Conservation (phyloP, 2,888 invertebrate species). For the Metopia argyrocephala region DNA sequence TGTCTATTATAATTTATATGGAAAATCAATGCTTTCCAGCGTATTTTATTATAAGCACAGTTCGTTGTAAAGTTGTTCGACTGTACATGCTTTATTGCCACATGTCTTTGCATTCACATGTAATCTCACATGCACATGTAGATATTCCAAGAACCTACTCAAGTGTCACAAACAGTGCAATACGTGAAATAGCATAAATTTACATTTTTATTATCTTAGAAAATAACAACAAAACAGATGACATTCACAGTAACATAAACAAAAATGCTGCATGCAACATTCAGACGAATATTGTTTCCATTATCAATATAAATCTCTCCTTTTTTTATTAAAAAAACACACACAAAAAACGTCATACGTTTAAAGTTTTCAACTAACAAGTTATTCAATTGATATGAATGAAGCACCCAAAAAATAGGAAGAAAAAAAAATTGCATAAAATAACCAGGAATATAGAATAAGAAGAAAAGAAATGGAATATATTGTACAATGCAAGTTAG, state of each 20-base stretch:
- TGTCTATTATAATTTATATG: no score
- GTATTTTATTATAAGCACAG: no score
- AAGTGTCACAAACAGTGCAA: slow-evolving; percentile 65
- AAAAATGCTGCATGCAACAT: slow-evolving; percentile 3
- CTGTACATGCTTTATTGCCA: slow-evolving; percentile 25
- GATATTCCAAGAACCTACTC: slow-evolving; percentile 55
- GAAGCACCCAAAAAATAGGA: slow-evolving; percentile 55
- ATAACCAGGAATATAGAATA: slow-evolving; percentile 27
- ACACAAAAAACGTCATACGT: slow-evolving; percentile 51
- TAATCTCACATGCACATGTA: slow-evolving; percentile 41
- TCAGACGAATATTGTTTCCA: slow-evolving; percentile 8
- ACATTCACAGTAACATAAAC: slow-evolving; percentile 20
- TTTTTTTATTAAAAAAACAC: background rate
- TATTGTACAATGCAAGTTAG: background rate
- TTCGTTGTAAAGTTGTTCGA: no score
- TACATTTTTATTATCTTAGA: slow-evolving; percentile 57
- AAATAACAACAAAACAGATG: slow-evolving; percentile 37
- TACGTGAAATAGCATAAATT: slow-evolving; percentile 65
- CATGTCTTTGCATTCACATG: background rate
- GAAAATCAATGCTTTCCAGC: no score
- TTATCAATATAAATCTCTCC: slow-evolving; percentile 56
- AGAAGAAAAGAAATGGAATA: slow-evolving; percentile 2
- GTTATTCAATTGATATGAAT: slow-evolving; percentile 64
- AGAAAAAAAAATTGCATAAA: background rate
- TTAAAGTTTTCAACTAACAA: slow-evolving; percentile 45